These are phyloP conservation scores for Drosophila suzukii DNA, from an alignment of 1,140 invertebrate species.

Conservation along the genomic window DNA sequence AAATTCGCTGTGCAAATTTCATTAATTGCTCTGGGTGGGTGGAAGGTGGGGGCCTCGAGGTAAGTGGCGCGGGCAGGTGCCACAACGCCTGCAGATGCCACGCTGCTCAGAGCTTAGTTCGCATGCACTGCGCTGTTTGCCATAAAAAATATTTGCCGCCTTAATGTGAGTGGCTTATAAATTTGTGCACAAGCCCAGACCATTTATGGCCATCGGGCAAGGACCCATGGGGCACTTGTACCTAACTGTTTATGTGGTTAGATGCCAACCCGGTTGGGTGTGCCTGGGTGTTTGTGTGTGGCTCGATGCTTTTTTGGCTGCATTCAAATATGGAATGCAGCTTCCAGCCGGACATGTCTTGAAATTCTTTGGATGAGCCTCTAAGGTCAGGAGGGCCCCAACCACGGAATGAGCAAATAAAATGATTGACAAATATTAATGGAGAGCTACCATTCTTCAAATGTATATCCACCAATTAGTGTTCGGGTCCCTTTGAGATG, in stretches of 20 bases:
- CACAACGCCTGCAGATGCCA: constrained; percentile 44
- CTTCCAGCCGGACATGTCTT: constrained; percentile 21
- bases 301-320: constrained; percentile 36
- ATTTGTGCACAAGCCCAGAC: constrained; percentile 74
- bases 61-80: constrained; percentile 45
- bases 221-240: constrained; percentile 62
- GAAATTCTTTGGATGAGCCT: constrained; percentile 24
- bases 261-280: constrained; percentile 28
- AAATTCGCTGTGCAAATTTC: constrained; percentile 70
- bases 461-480: too few relatives aligned
- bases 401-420: neutral
- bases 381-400: neutral
- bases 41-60: neutral
- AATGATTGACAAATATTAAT: constrained; percentile 15
- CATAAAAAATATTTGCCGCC: constrained; percentile 80
- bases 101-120: constrained; percentile 21
- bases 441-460: neutral
- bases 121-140: constrained; percentile 50
- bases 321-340: constrained; percentile 49
- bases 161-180: constrained; percentile 79
- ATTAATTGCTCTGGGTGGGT: constrained; percentile 61
- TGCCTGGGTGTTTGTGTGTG: constrained; percentile 22
- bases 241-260: constrained; percentile 65
- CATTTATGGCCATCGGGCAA: constrained; percentile 61
- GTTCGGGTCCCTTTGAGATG: too few relatives aligned